A percentile compares a stretch with the other conserved stretches of the same genome.
phyloP scores from a whole-genome alignment of 2,797 vertebrate species.

The Mormyrus proboscirostris region DNA sequence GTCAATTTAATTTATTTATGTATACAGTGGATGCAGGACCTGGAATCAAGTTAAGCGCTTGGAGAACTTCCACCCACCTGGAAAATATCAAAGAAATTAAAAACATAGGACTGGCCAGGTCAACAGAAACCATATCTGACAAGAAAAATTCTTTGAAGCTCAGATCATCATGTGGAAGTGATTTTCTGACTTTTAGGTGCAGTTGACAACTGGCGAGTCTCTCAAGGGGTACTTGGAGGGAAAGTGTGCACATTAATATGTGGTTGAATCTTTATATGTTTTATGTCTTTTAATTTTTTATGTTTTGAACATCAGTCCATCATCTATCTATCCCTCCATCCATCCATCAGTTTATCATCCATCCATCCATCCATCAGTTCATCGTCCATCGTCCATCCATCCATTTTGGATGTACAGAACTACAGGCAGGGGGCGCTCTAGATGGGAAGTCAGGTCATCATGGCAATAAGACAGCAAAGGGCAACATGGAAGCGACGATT shows the following conservation, averaged over 20 bases:
- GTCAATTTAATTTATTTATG: neutral
- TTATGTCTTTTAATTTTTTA: neutral
- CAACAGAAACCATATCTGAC: conserved; percentile 5
- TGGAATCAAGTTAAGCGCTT: neutral
- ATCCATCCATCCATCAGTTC: neutral
- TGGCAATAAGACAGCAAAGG: neutral
- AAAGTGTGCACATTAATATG: neutral
- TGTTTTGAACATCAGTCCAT: neutral
- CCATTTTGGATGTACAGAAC: neutral
- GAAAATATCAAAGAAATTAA: conserved; percentile 13
- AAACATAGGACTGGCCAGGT: conserved; percentile 12
- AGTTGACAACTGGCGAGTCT: neutral
- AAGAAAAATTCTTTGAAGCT: conserved; percentile 10
- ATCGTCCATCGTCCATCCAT: neutral
- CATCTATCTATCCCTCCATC: neutral
- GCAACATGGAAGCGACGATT: neutral
- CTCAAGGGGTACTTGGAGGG: neutral
- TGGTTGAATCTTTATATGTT: neutral
- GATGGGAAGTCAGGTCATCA: neutral
- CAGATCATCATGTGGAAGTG: neutral
- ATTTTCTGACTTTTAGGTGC: neutral
- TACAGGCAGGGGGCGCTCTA: neutral
- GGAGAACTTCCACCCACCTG: conserved; percentile 3
- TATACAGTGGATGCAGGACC: neutral
- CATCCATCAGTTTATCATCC: neutral